Base-by-base conservation (phyloP, 2,113 vertebrate species). In the Erinaceus europaeus region DNA sequence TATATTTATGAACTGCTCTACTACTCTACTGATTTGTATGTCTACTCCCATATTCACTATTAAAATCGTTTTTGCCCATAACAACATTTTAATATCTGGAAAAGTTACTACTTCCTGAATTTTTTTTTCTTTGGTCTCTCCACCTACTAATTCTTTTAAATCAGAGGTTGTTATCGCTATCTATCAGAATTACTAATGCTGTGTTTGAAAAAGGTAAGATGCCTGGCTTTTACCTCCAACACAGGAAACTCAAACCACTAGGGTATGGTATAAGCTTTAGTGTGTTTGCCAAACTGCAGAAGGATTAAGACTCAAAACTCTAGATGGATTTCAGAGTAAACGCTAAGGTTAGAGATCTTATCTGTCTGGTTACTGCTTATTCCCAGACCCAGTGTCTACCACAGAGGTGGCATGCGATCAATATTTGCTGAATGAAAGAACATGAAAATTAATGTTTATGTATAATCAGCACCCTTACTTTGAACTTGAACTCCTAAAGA, bases 121-220 rank as follows among this genome's bases (percentile, higher is more conserved):
- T 4, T 34, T 23, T 29, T 81, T 53, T 72, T 10, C 34, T 38
- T 48, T 50, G 29, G 17, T 23, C 82, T 87, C 90, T 84, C 12
- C 46, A 29, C 48, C 55, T 14, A 34, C 57, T 80, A 86, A 83
- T 90, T 77, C 57, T 76, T 88, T n/a, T 48, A 57, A 42, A 81
- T 40, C 32, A 84, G 77, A 77, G 57, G 32, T 61, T 84, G 52
- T 93, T 85, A 88, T 65, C 84, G 80, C 21, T 53, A 84, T 1
- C 44, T 8, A 36, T 44, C 69, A 79, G 59, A 64, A 52, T 71
- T 36, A 75, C 40, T 23, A 57, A 42, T 18, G 52, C 62, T 34
- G 57, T 62, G 25, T 25, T 75, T 48, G 87, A 6, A 75, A 61
- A 64, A 74, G n/a, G 23, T 1, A n/a, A 40, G 40, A 57, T 59